These are phyloP conservation scores for Heterohyrax brucei DNA, from an alignment of 2,797 vertebrate species.

Conservation along the genomic window DNA sequence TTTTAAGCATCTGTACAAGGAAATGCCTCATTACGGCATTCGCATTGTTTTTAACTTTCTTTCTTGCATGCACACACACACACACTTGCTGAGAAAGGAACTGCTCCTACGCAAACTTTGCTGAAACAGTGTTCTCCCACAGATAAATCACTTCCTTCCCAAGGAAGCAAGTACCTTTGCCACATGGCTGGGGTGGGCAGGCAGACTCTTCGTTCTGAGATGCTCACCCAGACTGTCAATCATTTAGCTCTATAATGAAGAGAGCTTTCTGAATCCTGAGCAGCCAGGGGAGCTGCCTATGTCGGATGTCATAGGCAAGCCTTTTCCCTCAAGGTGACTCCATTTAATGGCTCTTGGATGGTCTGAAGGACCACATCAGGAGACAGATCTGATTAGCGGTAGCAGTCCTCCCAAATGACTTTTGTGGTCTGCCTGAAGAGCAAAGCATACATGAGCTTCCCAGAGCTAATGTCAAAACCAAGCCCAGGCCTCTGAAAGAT, in stretches of 20 bases:
- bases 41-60: conserved; percentile 42
- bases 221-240: conserved; percentile 51
- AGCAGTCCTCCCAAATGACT: not conserved
- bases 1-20: conserved; percentile 46
- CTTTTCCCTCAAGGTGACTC: conserved; percentile 28
- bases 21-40: conserved; percentile 6
- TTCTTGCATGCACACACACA: not conserved
- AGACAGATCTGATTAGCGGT: conserved; percentile 16
- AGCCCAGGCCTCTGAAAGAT: not conserved
- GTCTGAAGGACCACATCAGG: not conserved
- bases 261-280: not conserved
- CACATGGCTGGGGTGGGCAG: conserved; percentile 46
- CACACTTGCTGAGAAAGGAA: not conserved
- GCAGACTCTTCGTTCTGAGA: not conserved
- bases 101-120: conserved; percentile 73
- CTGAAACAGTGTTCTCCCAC: conserved; percentile 60
- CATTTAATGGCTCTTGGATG: not conserved
- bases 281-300: not conserved
- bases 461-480: not conserved
- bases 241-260: not conserved
- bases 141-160: conserved; percentile 76
- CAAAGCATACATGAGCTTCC: not conserved
- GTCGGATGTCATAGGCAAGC: no score
- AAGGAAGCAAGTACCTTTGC: conserved; percentile 75
- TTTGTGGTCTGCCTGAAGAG: not conserved